Evolutionary conservation across 2,113 vertebrate species (phyloP).

Genomic region (Perccottus glenii): DNA sequence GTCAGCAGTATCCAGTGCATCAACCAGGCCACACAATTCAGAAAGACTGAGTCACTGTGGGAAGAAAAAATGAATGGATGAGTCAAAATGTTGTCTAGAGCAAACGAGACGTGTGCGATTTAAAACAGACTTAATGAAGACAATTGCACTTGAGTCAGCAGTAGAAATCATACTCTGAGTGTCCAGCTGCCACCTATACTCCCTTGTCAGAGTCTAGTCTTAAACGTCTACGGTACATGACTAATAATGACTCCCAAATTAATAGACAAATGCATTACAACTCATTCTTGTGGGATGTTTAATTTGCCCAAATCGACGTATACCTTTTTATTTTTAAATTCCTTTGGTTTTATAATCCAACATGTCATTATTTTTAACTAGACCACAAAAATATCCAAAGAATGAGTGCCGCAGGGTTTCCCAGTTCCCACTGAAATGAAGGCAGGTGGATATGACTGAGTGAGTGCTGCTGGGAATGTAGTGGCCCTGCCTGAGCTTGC

Average conservation of each 20-base stretch:
- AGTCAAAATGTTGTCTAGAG: slow-evolving; percentile 42
- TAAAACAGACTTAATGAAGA: slow-evolving; percentile 9
- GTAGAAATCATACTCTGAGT: slow-evolving; percentile 3
- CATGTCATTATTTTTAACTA: slow-evolving; percentile 13
- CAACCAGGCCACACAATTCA: slow-evolving; percentile 11
- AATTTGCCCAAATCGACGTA: not conserved
- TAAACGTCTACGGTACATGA: not conserved
- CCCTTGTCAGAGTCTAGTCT: slow-evolving; percentile 6
- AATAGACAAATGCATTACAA: not conserved
- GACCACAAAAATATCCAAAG: slow-evolving; percentile 36
- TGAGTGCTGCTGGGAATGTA: slow-evolving; percentile 41
- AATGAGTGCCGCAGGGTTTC: slow-evolving; percentile 39
- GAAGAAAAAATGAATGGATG: slow-evolving; percentile 22
- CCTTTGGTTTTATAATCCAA: not conserved
- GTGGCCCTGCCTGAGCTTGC: slow-evolving; percentile 35
- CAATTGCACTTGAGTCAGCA: slow-evolving; percentile 37
- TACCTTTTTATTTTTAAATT: not conserved
- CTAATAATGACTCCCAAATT: not conserved
- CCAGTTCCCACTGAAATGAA: slow-evolving; percentile 38
- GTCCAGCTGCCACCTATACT: slow-evolving; percentile 18
- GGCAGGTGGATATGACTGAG: slow-evolving; percentile 39
- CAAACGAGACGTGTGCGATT: not conserved
- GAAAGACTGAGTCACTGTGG: slow-evolving; percentile 43
- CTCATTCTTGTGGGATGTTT: not conserved
- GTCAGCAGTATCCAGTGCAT: slow-evolving; percentile 47